Base-by-base conservation (phyloP, 2,113 vertebrate genomes). In the Pituophis catenifer region DNA sequence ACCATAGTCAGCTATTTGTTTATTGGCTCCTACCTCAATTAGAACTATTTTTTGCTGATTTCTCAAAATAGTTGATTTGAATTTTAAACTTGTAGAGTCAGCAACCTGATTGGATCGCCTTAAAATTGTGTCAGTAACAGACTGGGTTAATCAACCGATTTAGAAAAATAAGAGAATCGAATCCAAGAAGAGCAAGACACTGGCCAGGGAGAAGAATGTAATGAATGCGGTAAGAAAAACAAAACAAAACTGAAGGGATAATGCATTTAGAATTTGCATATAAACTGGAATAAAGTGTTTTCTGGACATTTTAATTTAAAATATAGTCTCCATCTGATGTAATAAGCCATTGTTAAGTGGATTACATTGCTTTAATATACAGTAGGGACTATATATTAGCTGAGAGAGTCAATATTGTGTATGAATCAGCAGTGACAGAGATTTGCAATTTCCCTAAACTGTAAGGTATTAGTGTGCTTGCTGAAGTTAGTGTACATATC, bases 371-470 rank as follows among this genome's bases (percentile, higher is more conserved):
- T n/a, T 92, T 38, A 93, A 75, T 81, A 11, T 38, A 8, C 17
- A 93, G 75, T 44, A 81, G 21, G 23, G 57, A 1, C 0, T 52
- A 5, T 23, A 86, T 54, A 6, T 55, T 1, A 86, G 38, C 9
- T 5, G 89, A 52, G 62, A 70, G 89, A 53, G 33, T 59, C 24
- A 93, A 90, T 17, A 75, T 3, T 90, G 38, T 21, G 90, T n/a
- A 50, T 91, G 70, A 91, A 75, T 85, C 54, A 91, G 44, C 90
- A 86, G 90, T 93, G 92, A n/a, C n/a, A 62, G 5, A 19, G 86
- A 89, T 57, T 52, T 52, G 57, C 55, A n/a, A 52, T 91, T 93
- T 93, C 55, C 59, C 29, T 81, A 91, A 1, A 29, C n/a, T 92
- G 38, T 19, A 92, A n/a, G 7, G 44, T 21, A 38, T 26, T 65